phyloP scores from a whole-genome alignment of 2,113 vertebrate species.

The Narcine bancroftii region DNA sequence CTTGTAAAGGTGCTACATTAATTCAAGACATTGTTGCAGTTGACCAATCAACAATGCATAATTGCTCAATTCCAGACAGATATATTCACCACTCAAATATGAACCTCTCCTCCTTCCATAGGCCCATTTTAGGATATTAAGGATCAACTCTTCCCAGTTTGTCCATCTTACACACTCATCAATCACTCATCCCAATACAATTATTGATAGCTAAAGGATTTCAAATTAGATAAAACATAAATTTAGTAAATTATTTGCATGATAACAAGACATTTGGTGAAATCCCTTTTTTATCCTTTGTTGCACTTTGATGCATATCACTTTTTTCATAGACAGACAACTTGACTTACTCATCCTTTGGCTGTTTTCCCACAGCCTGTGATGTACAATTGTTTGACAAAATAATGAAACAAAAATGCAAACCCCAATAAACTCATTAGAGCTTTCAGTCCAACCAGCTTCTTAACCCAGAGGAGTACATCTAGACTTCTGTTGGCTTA shows the following conservation, averaged over 20 bases:
- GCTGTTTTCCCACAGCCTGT: not conserved
- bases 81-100: not conserved
- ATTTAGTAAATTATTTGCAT: not conserved
- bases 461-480: not conserved
- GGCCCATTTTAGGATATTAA: not conserved
- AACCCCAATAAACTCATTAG: slow-evolving; percentile 28
- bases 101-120: not conserved
- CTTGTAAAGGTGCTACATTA: not conserved
- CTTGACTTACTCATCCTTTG: not conserved
- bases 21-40: not conserved
- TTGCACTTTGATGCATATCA: not conserved
- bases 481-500: not conserved
- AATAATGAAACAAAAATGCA: not conserved
- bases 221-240: not conserved
- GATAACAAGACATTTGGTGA: not conserved
- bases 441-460: not conserved
- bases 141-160: not conserved
- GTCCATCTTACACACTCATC: not conserved
- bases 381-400: not conserved
- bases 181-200: not conserved
- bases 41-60: not conserved
- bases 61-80: not conserved
- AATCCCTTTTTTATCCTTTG: not conserved
- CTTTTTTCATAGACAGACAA: not conserved
- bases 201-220: not conserved